Evolutionary conservation across 2,797 vertebrate species (phyloP).

Genomic region (Picus viridis): DNA sequence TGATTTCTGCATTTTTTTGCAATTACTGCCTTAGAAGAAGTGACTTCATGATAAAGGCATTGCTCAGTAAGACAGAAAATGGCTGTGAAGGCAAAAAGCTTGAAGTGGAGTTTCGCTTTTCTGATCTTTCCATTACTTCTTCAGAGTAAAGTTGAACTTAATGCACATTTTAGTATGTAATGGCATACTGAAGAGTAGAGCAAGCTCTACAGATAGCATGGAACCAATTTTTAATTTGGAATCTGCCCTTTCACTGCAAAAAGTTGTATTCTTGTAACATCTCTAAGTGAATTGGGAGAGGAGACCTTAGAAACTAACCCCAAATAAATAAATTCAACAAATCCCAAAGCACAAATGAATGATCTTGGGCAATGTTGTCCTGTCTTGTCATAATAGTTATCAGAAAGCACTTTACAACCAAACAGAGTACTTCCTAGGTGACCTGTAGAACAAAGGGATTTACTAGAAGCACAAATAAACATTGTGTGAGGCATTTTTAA

Average conservation of each 20-base stretch:
- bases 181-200: not conserved
- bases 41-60: slow-evolving; percentile 46
- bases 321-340: not conserved
- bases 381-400: not conserved
- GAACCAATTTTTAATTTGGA: not conserved
- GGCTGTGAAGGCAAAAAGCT: slow-evolving; percentile 56
- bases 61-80: slow-evolving; percentile 51
- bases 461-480: not conserved
- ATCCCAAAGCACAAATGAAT: not conserved
- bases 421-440: not conserved
- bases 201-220: not conserved
- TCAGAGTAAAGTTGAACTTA: slow-evolving; percentile 12
- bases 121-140: slow-evolving; percentile 35
- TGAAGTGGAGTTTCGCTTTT: slow-evolving; percentile 51
- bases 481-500: not conserved
- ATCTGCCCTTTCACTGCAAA: not conserved
- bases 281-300: not conserved
- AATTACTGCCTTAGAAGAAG: slow-evolving; percentile 17
- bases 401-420: not conserved
- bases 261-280: not conserved
- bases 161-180: not conserved
- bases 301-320: not conserved
- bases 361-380: not conserved
- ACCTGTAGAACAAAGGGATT: not conserved
- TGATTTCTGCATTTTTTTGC: slow-evolving; percentile 29